Conservation (phyloP, 2,797 vertebrate genomes). For the Cygnus olor region DNA sequence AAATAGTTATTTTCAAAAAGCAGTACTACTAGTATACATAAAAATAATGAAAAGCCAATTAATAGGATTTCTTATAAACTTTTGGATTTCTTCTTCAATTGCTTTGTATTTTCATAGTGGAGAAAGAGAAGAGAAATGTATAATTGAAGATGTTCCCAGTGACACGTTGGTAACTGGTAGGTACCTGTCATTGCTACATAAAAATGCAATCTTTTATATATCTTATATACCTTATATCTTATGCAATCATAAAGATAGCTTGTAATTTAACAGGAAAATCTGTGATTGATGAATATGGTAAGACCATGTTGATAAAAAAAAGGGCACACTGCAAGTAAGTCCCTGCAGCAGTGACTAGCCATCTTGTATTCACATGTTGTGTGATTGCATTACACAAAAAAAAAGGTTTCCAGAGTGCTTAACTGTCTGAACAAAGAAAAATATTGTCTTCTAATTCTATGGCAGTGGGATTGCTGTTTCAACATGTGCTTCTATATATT, state of each 20-base stretch:
- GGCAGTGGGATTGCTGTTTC: neutral
- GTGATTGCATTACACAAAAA: neutral
- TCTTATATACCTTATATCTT: neutral
- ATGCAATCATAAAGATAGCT: neutral
- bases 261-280: neutral
- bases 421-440: neutral
- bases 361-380: neutral
- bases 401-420: neutral
- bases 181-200: constrained; percentile 26
- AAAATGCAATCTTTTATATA: neutral
- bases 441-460: neutral
- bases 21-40: neutral
- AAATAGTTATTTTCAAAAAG: neutral
- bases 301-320: neutral
- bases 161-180: constrained; percentile 88
- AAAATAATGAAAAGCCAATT: constrained; percentile 71
- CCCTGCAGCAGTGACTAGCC: neutral
- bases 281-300: neutral
- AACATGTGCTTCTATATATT: neutral
- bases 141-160: constrained; percentile 90
- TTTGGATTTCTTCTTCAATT: constrained; percentile 77
- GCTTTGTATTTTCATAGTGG: constrained; percentile 89
- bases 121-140: constrained; percentile 89
- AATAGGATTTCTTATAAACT: constrained; percentile 72
- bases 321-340: neutral